phyloP scores from a whole-genome alignment of 2,888 invertebrate genomes.

The Eupithecia insigniata region DNA sequence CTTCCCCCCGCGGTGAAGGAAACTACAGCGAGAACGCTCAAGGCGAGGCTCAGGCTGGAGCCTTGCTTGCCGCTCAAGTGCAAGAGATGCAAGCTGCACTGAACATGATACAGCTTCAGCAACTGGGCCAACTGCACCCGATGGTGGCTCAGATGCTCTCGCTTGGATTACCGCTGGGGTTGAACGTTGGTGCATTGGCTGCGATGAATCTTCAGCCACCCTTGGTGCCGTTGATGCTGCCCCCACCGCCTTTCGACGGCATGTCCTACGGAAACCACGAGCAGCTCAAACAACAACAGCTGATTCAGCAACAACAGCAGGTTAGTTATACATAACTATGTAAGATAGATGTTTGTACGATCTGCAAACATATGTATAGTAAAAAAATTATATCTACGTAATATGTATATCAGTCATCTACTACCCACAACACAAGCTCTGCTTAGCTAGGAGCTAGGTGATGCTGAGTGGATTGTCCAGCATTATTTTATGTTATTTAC shows the following conservation, averaged over 20 bases:
- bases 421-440: too few species aligned
- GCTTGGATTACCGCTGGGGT: slow-evolving; percentile 90
- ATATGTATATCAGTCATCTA: too few species aligned
- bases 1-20: slow-evolving; percentile 73
- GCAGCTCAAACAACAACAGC: slow-evolving; percentile 89
- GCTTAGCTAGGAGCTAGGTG: too few species aligned
- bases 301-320: slow-evolving; percentile 88
- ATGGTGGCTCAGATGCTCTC: slow-evolving; percentile 95
- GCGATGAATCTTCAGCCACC: slow-evolving; percentile 98
- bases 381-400: too few species aligned
- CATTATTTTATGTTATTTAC: too few species aligned
- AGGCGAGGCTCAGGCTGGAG: slow-evolving; percentile 74
- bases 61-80: slow-evolving; percentile 88
- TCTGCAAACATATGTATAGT: too few species aligned
- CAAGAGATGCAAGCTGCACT: slow-evolving; percentile 93
- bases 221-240: slow-evolving; percentile 94
- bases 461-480: too few species aligned
- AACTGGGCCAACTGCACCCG: slow-evolving; percentile 94
- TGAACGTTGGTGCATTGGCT: slow-evolving; percentile 92
- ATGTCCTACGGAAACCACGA: slow-evolving; percentile 85
- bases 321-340: too few species aligned
- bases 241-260: slow-evolving; percentile 90
- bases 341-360: too few species aligned
- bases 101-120: slow-evolving; percentile 93
- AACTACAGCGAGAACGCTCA: slow-evolving; percentile 70